phyloP scores from a whole-genome alignment of 2,113 vertebrate species.

The Gambusia affinis region DNA sequence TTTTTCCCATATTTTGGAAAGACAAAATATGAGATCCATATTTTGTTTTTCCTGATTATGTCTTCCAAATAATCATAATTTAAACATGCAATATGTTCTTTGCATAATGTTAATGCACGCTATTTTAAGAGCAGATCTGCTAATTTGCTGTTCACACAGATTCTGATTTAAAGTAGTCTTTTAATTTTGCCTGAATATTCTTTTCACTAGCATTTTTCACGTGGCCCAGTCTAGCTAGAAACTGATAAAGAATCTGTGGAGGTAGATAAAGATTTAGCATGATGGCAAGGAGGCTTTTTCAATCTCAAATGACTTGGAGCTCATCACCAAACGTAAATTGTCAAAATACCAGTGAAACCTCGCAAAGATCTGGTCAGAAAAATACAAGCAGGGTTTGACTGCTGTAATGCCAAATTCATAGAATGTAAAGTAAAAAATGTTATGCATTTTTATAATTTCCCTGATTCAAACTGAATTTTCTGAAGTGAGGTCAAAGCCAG shows the following conservation, averaged over 20 bases:
- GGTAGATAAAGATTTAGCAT: not conserved
- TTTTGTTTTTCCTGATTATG: too few species aligned
- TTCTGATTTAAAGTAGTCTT: not conserved
- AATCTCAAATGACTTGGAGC: too few species aligned
- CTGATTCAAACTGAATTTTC: not conserved
- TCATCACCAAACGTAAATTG: too few species aligned
- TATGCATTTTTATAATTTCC: too few species aligned
- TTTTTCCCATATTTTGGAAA: too few species aligned
- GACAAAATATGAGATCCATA: not conserved
- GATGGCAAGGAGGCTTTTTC: not conserved
- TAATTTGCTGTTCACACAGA: not conserved
- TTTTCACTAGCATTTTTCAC: not conserved
- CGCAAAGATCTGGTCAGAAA: too few species aligned
- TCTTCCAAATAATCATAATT: not conserved
- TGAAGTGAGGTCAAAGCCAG: too few species aligned
- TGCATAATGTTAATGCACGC: not conserved
- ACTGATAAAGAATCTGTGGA: not conserved
- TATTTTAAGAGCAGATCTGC: not conserved
- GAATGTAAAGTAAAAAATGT: too few species aligned
- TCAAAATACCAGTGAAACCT: too few species aligned
- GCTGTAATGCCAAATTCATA: too few species aligned
- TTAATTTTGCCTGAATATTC: not conserved
- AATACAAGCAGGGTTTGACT: too few species aligned
- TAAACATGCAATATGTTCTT: not conserved
- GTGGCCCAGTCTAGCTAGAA: not conserved